Conservation (phyloP, 2,113 vertebrate genomes). For the Tetraodon nigroviridis region DNA sequence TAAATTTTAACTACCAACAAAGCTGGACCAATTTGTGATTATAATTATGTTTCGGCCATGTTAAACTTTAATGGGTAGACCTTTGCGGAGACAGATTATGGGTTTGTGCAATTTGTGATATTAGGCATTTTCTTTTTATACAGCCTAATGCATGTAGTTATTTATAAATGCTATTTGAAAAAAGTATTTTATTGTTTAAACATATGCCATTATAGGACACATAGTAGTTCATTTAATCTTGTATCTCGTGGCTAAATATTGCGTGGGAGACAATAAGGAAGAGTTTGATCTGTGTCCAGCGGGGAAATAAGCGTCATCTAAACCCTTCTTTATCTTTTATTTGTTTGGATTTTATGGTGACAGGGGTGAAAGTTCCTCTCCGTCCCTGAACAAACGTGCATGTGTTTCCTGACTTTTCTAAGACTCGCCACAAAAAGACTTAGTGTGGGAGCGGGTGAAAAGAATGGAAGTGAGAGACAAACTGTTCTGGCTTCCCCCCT, state of each 20-base stretch:
- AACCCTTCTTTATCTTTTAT: slow-evolving; percentile 31
- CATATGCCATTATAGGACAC: no score
- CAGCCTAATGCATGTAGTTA: no score
- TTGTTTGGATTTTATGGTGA: slow-evolving; percentile 27
- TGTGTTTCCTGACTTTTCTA: slow-evolving; percentile 54
- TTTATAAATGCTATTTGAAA: no score
- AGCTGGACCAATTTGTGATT: neutral
- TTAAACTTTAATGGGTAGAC: neutral
- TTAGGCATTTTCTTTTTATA: neutral
- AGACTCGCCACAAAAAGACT: slow-evolving; percentile 46
- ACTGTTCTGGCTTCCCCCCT: neutral
- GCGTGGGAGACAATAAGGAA: no score
- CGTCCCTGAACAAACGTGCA: slow-evolving; percentile 54
- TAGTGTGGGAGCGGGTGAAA: slow-evolving; percentile 20
- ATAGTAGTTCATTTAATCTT: no score
- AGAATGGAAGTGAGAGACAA: slow-evolving; percentile 5
- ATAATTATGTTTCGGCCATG: neutral
- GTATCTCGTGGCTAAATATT: no score
- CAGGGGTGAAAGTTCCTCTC: slow-evolving; percentile 38
- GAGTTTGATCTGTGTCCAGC: neutral
- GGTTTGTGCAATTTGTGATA: neutral
- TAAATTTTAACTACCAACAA: neutral
- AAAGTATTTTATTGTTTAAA: no score
- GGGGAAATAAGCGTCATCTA: slow-evolving; percentile 9
- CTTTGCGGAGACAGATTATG: neutral